Evolutionary conservation across 1,140 invertebrate species (phyloP).

Genomic region (Megathymus violae): DNA sequence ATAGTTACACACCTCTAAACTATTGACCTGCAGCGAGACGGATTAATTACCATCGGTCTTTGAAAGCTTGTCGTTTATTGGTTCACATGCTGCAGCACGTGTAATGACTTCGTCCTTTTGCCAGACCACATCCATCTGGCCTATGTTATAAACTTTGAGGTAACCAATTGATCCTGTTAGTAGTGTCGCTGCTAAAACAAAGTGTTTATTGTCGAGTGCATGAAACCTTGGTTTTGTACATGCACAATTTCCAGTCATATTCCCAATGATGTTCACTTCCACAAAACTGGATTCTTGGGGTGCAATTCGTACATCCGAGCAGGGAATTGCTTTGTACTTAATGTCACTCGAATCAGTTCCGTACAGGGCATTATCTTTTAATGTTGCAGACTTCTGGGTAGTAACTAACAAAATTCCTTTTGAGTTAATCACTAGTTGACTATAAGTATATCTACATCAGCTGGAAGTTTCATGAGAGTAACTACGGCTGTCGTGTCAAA

Average conservation of each 20-base stretch:
- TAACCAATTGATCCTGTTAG: neutral
- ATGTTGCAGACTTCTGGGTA: neutral
- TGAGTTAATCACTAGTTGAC: constrained; percentile 23
- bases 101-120: neutral
- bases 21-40: too few relatives aligned
- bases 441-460: constrained; percentile 19
- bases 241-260: too few relatives aligned
- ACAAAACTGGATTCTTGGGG: too few relatives aligned
- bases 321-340: too few relatives aligned
- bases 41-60: too few relatives aligned
- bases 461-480: too few relatives aligned
- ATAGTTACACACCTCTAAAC: too few relatives aligned
- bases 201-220: neutral
- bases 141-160: neutral
- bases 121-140: neutral
- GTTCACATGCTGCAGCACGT: too few relatives aligned
- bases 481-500: neutral
- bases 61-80: too few relatives aligned
- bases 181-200: neutral
- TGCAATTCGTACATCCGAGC: too few relatives aligned
- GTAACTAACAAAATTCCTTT: constrained; percentile 1
- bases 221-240: neutral
- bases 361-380: neutral
- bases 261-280: too few relatives aligned
- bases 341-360: too few relatives aligned